Percentiles rank a stretch among this genome's conserved stretches.
Conservation (phyloP, 2,113 vertebrate genomes). For the Aptenodytes forsteri region DNA sequence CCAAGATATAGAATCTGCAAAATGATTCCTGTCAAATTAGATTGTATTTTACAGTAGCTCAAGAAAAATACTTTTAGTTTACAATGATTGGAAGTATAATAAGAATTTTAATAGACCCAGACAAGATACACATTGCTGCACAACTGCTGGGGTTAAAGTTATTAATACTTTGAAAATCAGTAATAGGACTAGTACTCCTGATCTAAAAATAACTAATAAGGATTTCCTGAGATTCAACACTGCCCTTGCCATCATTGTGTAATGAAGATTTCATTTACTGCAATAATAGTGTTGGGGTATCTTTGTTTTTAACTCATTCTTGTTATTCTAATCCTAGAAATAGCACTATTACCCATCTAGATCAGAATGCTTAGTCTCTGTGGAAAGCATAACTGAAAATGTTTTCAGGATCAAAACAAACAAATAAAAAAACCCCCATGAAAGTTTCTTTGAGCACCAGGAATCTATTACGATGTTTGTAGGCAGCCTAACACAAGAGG, state of each 20-base stretch:
- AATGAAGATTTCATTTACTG: background rate
- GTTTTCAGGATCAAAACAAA: background rate
- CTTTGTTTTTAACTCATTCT: background rate
- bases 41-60: background rate
- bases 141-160: background rate
- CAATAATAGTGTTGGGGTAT: background rate
- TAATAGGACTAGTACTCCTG: background rate
- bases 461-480: fast-evolving
- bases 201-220: background rate
- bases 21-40: background rate
- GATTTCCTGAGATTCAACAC: background rate
- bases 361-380: background rate
- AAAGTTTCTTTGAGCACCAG: background rate
- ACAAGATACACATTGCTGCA: background rate
- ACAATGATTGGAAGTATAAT: background rate
- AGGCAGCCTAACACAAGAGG: background rate
- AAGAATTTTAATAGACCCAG: background rate
- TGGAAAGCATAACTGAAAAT: background rate
- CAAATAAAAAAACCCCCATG: fast-evolving
- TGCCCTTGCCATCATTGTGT: fast-evolving
- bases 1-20: background rate
- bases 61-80: background rate
- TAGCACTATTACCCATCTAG: background rate
- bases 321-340: background rate
- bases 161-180: background rate